Base-by-base conservation (phyloP, 2,113 vertebrate species). In the Naja naja region DNA sequence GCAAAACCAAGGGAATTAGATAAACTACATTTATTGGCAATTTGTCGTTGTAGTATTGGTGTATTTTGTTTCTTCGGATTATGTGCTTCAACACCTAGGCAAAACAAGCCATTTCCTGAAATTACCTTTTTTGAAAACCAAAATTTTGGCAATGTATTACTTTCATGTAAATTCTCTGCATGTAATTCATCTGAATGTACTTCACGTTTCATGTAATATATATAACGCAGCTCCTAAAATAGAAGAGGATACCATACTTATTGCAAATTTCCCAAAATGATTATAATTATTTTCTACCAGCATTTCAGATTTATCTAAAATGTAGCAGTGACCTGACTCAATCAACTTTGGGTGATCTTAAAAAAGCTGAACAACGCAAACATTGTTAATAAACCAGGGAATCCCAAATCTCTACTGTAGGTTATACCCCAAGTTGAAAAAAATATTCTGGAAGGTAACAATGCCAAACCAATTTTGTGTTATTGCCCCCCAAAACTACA, bases 191-290 rank as follows among this genome's bases (percentile, higher is more conserved):
- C 12, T 7, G 88, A n/a, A 69, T 30, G 1, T 85, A 95, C 95
- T 91, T 91, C 91, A 91, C 0, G 34, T 92, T 93, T 94, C 94
- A 94, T 89, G 5, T 96, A 97, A 91, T 97, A 95, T 89, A 95
- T 95, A 88, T 96, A 96, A 93, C 96, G 96, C 10, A 96, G 86
- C 87, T 97, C 97, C 97, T 97, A 56, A 47, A 97, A 95, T 92
- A 18, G 90, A 43, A 96, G 92, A 2, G 93, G 90, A 92, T 4
- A 49, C 7, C 0, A 0, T 91, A 43, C 54, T 95, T 92, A 92
- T 12, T 88, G 87, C 91, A 89, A 90, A 85, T 2, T 85, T 30
- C 90, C 5, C 49, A n/a, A 89, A 89, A 56, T 18, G 8, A 58
- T 39, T 25, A 20, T 18, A 60, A 49, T 60, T 60, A 60, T 3